These are phyloP conservation scores for Mustelus asterias DNA, from an alignment of 2,113 vertebrate genomes.

Conservation along the genomic window DNA sequence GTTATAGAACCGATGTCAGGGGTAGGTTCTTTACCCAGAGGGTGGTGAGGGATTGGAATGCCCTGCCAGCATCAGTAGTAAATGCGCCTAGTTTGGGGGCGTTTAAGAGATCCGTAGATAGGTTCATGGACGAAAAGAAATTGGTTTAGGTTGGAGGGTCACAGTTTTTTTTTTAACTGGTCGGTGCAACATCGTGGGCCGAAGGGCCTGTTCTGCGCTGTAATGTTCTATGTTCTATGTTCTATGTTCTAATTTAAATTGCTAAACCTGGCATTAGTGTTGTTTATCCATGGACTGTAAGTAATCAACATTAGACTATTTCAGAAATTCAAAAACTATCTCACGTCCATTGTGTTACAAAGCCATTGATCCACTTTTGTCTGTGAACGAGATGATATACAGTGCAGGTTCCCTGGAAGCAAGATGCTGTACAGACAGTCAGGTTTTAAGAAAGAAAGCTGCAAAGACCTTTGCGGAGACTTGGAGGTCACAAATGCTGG, in stretches of 20 bases:
- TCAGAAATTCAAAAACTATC: not conserved
- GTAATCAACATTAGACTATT: not conserved
- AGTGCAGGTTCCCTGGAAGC: not conserved
- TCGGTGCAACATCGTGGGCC: no score
- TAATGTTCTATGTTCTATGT: no score
- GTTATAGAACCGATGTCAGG: no score
- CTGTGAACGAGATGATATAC: not conserved
- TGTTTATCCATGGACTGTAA: not conserved
- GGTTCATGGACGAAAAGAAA: no score
- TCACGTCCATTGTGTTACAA: not conserved
- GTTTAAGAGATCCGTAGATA: no score
- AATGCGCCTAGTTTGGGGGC: no score
- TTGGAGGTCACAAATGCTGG: not conserved
- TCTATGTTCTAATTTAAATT: not conserved
- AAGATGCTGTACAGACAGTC: not conserved
- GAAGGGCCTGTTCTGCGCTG: no score
- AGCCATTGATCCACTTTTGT: not conserved
- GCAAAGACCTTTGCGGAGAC: not conserved
- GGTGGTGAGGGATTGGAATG: no score
- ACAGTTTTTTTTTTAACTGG: no score
- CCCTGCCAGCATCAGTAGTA: no score
- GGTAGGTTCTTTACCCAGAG: no score
- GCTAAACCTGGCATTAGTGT: not conserved
- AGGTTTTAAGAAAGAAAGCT: not conserved
- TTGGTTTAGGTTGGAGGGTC: no score